Evolutionary conservation across 2,113 vertebrate genomes (phyloP).

Genomic region (Etheostoma spectabile): DNA sequence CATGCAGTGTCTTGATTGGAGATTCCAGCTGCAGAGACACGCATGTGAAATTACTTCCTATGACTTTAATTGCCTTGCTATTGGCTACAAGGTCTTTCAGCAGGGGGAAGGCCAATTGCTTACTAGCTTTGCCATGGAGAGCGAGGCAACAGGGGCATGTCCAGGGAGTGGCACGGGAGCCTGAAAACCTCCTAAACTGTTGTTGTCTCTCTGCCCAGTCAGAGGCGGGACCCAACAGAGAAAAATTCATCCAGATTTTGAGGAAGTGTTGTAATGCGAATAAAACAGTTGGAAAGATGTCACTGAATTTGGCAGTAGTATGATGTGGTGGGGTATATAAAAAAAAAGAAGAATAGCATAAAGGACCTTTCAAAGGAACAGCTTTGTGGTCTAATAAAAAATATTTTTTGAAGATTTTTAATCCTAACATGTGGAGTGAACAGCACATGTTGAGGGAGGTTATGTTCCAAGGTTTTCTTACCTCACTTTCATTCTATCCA

Average conservation of each 20-base stretch:
- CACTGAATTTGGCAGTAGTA: not conserved
- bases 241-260: not conserved
- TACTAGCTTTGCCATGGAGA: constrained; percentile 82
- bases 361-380: no score
- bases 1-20: constrained; percentile 86
- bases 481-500: not conserved
- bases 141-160: constrained; percentile 73
- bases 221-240: not conserved
- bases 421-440: not conserved
- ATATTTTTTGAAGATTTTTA: not conserved
- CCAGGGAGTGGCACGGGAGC: not conserved
- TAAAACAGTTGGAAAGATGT: not conserved
- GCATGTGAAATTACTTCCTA: constrained; percentile 91
- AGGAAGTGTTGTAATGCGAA: not conserved
- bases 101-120: constrained; percentile 87
- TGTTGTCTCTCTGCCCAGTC: not conserved
- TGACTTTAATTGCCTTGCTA: constrained; percentile 93
- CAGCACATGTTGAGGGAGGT: not conserved
- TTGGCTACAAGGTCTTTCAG: constrained; percentile 90
- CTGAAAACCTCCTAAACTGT: not conserved
- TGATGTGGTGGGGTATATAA: no score
- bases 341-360: no score
- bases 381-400: no score
- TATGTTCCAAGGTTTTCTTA: not conserved
- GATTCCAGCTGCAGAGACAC: constrained; percentile 88